Evolutionary conservation across 2,888 invertebrate species (phyloP), one percentile per base, ranked within the genome.

Genomic region (Pardosa pseudoannulata): DNA sequence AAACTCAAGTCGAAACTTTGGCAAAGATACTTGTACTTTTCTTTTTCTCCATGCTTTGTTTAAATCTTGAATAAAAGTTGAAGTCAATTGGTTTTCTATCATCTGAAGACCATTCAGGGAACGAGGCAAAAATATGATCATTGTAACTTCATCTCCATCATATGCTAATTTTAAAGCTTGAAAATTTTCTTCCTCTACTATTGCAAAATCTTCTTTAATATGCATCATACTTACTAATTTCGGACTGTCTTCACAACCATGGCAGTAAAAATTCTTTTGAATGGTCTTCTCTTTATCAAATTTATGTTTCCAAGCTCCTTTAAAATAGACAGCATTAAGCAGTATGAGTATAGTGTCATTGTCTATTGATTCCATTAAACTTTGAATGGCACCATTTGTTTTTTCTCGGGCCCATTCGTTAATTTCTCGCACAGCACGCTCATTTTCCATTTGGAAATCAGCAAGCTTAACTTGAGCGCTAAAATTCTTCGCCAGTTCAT

Each of bases 241-340:
- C 50, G 36, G 29, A 36, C 73, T 62, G 16, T 70, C 73, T 27
- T 80, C 50, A 6, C 73, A n/a, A 0, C 74, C 78, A 6, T 82
- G 39, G 72, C 75, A 79, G 31, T 88, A 81, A 31, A 89, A 85
- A 36, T 70, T 79, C 19, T 83, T 88, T 23, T 89, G 89, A 36
- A 82, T 56, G 9, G 91, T 92, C 1, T 68, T 27, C 16, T 86
- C 76, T n/a, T 88, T 78, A 28, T 91, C 87, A 89, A 92, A 92
- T 70, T 90, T 89, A n/a, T 89, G 82, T 46, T 87, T 87, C 92
- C 92, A 92, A 39, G 89, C 89, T 1, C 92, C 92, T 89, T 86
- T 93, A 89, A 93, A 92, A 88, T 93, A 92, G 28, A 92, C 90
- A 1, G 92, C 92, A 90, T 92, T 93, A 19, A 92, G 90, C n/a